phyloP scores from a whole-genome alignment of 2,888 invertebrate genomes.

The Euclidia mi region DNA sequence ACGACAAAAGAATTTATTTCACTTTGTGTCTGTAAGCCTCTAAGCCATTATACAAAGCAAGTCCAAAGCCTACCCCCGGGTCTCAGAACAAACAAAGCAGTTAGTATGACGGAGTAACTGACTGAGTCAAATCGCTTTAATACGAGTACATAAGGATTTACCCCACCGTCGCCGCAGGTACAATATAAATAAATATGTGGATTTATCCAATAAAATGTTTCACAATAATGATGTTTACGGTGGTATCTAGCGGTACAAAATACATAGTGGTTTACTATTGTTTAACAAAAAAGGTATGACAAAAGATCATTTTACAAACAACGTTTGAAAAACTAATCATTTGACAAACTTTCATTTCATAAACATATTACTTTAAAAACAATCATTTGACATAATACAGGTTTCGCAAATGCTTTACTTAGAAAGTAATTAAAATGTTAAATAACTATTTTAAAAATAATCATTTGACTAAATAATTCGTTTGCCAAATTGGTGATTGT shows the following conservation, averaged over 20 bases:
- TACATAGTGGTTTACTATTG: too few relatives aligned
- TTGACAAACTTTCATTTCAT: too few relatives aligned
- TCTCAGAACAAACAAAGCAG: conserved; percentile 68
- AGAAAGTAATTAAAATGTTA: too few relatives aligned
- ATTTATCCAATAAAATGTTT: conserved; percentile 33
- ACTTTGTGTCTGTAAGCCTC: conserved; percentile 35
- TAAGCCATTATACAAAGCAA: conserved; percentile 33
- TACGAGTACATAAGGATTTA: conserved; percentile 64
- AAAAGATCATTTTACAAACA: too few relatives aligned
- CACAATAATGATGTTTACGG: conserved; percentile 29
- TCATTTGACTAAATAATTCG: too few relatives aligned
- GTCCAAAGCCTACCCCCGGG: conserved; percentile 50
- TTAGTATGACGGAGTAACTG: conserved; percentile 62
- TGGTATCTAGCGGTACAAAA: conserved; percentile 15
- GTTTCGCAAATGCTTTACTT: too few relatives aligned
- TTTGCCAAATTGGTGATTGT: too few relatives aligned
- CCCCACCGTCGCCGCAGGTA: conserved; percentile 55
- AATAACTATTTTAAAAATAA: too few relatives aligned
- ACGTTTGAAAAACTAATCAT: too few relatives aligned
- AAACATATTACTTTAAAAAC: too few relatives aligned
- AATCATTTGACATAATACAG: too few relatives aligned
- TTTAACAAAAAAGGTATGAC: too few relatives aligned
- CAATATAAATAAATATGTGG: conserved; percentile 51
- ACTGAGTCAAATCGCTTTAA: conserved; percentile 76
- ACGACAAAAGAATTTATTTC: conserved; percentile 21